phyloP scores from a whole-genome alignment of 2,113 vertebrate species.

The Colius striatus region DNA sequence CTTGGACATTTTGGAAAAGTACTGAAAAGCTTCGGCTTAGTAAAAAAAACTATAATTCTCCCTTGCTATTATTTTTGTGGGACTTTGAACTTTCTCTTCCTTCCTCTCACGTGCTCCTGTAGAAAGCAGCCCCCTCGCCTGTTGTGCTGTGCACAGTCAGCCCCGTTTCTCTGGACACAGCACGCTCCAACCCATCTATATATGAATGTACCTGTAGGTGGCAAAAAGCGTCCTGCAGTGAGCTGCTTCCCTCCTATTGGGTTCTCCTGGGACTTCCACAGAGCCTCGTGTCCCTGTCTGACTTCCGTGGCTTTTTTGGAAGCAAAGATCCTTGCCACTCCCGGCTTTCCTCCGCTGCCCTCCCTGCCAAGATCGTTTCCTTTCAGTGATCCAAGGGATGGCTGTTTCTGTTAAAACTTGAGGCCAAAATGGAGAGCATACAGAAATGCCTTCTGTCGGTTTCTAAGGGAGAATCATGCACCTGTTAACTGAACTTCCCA shows the following conservation, averaged over 20 bases:
- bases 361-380: not conserved
- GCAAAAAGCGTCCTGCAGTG: not conserved
- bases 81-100: not conserved
- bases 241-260: not conserved
- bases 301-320: conserved; percentile 1
- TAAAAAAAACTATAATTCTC: not conserved
- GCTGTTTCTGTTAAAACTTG: not conserved
- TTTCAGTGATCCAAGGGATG: conserved; percentile 1
- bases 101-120: not conserved
- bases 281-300: not conserved
- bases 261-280: not conserved
- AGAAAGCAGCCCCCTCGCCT: not conserved
- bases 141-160: not conserved
- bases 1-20: conserved; percentile 8
- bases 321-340: not conserved
- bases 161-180: not conserved
- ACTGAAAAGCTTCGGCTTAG: conserved; percentile 29
- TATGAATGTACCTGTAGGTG: not conserved
- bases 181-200: not conserved
- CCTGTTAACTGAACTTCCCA: conserved; percentile 26
- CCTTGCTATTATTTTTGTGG: conserved; percentile 8
- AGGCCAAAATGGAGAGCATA: not conserved
- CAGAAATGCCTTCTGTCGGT: not conserved
- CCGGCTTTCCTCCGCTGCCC: not conserved
- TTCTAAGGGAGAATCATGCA: conserved; percentile 26